Percentiles rank a stretch among this genome's conserved stretches.
These are phyloP conservation scores for Orchestia grillus DNA, from an alignment of 1,140 invertebrate genomes.

Conservation along the genomic window DNA sequence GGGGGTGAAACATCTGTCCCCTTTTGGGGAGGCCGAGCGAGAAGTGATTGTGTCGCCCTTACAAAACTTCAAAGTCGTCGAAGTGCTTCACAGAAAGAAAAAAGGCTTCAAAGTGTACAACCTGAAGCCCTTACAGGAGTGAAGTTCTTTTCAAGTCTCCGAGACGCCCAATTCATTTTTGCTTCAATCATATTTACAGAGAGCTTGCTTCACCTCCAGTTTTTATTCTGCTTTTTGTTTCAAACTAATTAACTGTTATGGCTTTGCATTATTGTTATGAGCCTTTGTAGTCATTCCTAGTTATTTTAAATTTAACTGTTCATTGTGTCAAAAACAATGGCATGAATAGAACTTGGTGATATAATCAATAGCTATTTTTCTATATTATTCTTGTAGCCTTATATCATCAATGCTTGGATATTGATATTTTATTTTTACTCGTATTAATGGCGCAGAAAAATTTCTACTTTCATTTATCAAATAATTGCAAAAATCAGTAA, in stretches of 20 bases:
- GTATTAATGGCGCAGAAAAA: no score
- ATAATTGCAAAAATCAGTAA: no score
- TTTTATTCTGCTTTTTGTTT: neutral
- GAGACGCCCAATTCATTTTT: neutral
- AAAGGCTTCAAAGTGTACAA: neutral
- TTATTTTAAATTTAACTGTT: no score
- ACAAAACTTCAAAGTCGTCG: slow-evolving; percentile 23
- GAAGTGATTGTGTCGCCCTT: slow-evolving; percentile 23
- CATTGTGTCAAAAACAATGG: no score
- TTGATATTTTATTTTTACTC: no score
- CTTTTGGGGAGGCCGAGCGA: neutral
- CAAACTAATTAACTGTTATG: neutral
- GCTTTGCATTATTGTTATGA: neutral
- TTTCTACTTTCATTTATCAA: no score
- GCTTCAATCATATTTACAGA: neutral
- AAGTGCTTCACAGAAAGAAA: neutral
- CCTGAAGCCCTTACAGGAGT: neutral
- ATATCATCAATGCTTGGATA: no score
- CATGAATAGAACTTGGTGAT: no score
- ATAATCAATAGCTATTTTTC: no score
- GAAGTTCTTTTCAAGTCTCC: neutral
- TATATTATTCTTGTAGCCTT: no score
- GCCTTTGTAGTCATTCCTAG: neutral
- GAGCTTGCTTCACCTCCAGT: neutral
- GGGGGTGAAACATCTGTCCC: slow-evolving; percentile 22